Base-by-base conservation (phyloP, 2,113 vertebrate species). In the Nothocercus nigrocapillus region DNA sequence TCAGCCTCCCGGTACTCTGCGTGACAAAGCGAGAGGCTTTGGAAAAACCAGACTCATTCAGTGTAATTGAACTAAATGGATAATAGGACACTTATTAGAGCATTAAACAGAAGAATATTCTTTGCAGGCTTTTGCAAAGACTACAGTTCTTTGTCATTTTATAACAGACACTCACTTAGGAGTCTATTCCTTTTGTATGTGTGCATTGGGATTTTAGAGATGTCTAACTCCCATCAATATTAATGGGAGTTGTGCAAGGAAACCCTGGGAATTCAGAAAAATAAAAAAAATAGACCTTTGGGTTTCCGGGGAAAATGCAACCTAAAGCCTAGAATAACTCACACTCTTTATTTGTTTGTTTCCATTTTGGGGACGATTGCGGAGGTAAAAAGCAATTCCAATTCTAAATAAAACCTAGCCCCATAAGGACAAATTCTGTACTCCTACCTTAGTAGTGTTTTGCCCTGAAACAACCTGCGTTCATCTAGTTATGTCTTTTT, bases 1-100 rank as follows among this genome's bases (percentile, higher is more conserved):
- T 95, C 94, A 96, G 93, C 83, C 77, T 93, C 76, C 51, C 83
- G 0, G 4, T 82, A 79, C 83, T 94, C 88, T 34, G 66, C 62
- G 73, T 82, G 69, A 93, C 85, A 96, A 96, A 95, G 85, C 90
- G 77, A 95, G 92, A 95, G 62, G 88, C 95, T 96, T 96, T 94
- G 85, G 85, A 96, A 90, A 94, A 96, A 66, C 4, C 88, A 95
- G 93, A 92, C 77, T 96, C 76, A 88, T 94, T 96, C 92, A 92
- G 34, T 69, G 85, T 90, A 96, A 96, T 96, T 96, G 94, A 94
- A 95, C 90, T 96, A 97, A 96, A 95, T 86, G 88, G 94, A 96
- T 97, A 97, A 97, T 94, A 94, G 92, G 85, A 93, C 94, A 94
- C 85, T 96, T 96, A 90, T 87, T 95, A 93, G 44, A 68, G 90